Percentiles rank a stretch among this genome's conserved stretches.
These are phyloP conservation scores for Varroa destructor DNA, from an alignment of 1,140 invertebrate species.

Conservation along the genomic window DNA sequence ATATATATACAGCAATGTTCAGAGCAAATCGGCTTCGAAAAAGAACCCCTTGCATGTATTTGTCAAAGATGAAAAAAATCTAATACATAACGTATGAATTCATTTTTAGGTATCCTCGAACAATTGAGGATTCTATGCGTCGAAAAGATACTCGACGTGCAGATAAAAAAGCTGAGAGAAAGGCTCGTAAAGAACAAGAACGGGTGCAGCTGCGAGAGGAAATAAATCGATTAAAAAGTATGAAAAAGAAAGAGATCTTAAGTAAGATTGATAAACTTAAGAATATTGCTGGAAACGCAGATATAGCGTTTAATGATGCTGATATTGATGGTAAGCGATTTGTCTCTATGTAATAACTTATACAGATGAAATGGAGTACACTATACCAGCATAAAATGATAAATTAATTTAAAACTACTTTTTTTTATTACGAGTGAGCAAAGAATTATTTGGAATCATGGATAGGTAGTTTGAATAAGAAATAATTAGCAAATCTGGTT, in stretches of 20 bases:
- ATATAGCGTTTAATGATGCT: conserved; percentile 44
- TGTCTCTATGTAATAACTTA: neutral
- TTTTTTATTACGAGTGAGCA: no score
- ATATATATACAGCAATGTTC: neutral
- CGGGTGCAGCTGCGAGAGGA: conserved; percentile 44
- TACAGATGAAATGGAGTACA: no score
- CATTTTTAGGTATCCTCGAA: conserved; percentile 60
- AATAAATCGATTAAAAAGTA: conserved; percentile 64
- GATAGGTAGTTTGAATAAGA: no score
- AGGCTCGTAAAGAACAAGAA: conserved; percentile 37
- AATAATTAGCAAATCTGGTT: no score
- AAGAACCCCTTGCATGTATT: conserved; percentile 18
- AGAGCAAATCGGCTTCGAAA: neutral
- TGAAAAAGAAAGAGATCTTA: conserved; percentile 78
- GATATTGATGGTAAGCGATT: conserved; percentile 44
- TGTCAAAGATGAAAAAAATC: conserved; percentile 46
- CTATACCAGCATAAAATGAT: no score
- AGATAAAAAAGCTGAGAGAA: conserved; percentile 55
- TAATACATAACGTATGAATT: conserved; percentile 42
- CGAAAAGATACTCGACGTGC: conserved; percentile 63
- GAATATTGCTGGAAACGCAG: conserved; percentile 66
- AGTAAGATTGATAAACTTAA: conserved; percentile 74
- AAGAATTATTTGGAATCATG: no score
- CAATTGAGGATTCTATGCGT: conserved; percentile 65
- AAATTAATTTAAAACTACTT: no score